Conservation (phyloP, 2,797 vertebrate genomes). For the Limnodromus scolopaceus region DNA sequence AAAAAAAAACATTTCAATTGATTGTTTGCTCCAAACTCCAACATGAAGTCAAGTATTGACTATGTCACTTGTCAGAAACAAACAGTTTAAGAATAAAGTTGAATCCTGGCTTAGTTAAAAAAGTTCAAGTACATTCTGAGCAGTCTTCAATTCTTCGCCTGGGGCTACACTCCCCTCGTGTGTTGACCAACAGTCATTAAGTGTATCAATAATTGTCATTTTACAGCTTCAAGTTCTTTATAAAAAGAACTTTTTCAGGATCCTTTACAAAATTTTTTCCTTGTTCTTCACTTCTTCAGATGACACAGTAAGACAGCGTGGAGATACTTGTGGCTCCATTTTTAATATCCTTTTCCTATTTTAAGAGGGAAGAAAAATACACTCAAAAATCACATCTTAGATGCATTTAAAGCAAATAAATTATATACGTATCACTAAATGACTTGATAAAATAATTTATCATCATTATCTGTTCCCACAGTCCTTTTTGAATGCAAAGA, state of each 20-base stretch:
- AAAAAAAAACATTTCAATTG: background rate
- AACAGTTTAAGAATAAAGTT: background rate
- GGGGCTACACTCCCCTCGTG: background rate
- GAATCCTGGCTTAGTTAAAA: background rate
- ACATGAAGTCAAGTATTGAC: background rate
- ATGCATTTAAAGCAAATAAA: background rate
- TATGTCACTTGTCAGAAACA: slow-evolving; percentile 2
- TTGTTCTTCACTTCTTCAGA: background rate
- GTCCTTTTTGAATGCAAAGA: background rate
- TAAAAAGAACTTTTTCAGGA: background rate
- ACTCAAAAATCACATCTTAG: background rate
- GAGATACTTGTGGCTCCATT: background rate
- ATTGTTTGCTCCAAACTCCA: slow-evolving; percentile 27
- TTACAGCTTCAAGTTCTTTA: slow-evolving; percentile 12
- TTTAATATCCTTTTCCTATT: slow-evolving; percentile 78
- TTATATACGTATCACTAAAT: background rate
- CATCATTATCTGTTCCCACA: background rate
- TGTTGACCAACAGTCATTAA: background rate
- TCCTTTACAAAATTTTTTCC: background rate
- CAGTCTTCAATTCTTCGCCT: background rate
- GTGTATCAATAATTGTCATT: background rate
- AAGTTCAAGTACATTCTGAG: slow-evolving; percentile 8
- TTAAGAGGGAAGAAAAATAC: slow-evolving; percentile 30
- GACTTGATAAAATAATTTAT: background rate
- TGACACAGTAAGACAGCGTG: background rate